These are phyloP conservation scores for Galleria mellonella DNA, from an alignment of 1,140 invertebrate genomes.

Conservation along the genomic window DNA sequence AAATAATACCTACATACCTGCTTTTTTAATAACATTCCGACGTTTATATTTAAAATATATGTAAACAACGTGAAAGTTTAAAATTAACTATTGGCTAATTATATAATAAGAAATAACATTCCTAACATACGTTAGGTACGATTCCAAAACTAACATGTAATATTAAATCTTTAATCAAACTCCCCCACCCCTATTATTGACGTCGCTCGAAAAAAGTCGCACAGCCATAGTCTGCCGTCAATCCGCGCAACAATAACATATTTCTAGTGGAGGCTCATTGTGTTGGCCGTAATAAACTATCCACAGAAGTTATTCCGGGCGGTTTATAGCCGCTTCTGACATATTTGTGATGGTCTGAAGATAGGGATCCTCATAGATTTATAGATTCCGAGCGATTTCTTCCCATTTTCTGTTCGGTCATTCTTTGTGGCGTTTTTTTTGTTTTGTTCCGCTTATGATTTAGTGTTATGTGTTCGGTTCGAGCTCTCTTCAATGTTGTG, in stretches of 20 bases:
- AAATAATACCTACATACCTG: no score
- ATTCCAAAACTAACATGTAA: not conserved
- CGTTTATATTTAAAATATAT: no score
- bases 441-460: slow-evolving; percentile 51
- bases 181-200: slow-evolving; percentile 16
- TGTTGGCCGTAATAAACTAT: slow-evolving; percentile 52
- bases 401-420: slow-evolving; percentile 34
- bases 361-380: slow-evolving; percentile 45
- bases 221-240: slow-evolving; percentile 27
- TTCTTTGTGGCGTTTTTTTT: slow-evolving; percentile 40
- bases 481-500: no score
- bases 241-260: slow-evolving; percentile 35
- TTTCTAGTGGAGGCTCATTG: slow-evolving; percentile 35
- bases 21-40: no score
- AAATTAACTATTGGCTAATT: not conserved
- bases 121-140: not conserved
- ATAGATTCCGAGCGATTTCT: slow-evolving; percentile 59
- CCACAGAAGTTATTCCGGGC: slow-evolving; percentile 36
- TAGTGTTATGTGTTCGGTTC: slow-evolving; percentile 35
- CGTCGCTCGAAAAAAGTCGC: slow-evolving; percentile 15
- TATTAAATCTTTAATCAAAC: slow-evolving; percentile 1
- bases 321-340: slow-evolving; percentile 54
- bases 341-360: slow-evolving; percentile 57
- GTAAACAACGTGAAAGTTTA: no score
- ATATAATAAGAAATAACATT: not conserved